Base-by-base conservation (phyloP, 2,797 vertebrate species). In the Oreonectes daqikongensis region DNA sequence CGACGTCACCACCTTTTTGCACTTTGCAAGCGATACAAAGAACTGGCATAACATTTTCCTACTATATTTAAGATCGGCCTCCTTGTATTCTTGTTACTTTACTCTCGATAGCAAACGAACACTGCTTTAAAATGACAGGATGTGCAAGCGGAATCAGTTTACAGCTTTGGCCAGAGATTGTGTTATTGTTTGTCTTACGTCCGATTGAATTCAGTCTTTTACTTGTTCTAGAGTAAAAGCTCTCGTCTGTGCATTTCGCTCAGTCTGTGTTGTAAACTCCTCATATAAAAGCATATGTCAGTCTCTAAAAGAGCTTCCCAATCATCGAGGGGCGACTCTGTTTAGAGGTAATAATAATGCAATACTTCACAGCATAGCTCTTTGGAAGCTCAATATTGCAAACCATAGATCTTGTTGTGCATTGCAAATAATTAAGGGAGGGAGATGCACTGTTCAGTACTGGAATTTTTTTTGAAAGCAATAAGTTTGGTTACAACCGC, bases 191-290 rank as follows among this genome's bases (percentile, higher is more conserved):
- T 87, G 81, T 90, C 48, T 70, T 75, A 52, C 64, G 79, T 84
- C 75, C 55, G 22, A 76, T 59, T 66, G 40, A 84, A 84, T 80
- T 74, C 50, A 88, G 85, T 89, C 92, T 93, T 94, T 93, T 93
- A 93, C 92, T 94, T 93, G 93, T 94, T 93, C 91, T 93, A 93
- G 90, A 93, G 91, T 93, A 92, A 93, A 93, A 93, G 91, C 87
- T 87, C 88, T 89, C 82, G 84, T 79, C 79, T 87, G 86, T 86
- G 86, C 89, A 88, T 86, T 91, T 86, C 89, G 84, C 88, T 89
- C 82, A 90, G 84, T 80, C 89, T 87, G 86, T 88, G 85, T 80
- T 79, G 76, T 86, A 85, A 84, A 87, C 83, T 81, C 69, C 86
- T 75, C 89, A 90, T 87, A 87, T n/a, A n/a, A n/a, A n/a, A n/a